A percentile compares a stretch with the other conserved stretches of the same genome.
phyloP scores from a whole-genome alignment of 2,888 invertebrate genomes.

The Gymnosoma rotundatum region DNA sequence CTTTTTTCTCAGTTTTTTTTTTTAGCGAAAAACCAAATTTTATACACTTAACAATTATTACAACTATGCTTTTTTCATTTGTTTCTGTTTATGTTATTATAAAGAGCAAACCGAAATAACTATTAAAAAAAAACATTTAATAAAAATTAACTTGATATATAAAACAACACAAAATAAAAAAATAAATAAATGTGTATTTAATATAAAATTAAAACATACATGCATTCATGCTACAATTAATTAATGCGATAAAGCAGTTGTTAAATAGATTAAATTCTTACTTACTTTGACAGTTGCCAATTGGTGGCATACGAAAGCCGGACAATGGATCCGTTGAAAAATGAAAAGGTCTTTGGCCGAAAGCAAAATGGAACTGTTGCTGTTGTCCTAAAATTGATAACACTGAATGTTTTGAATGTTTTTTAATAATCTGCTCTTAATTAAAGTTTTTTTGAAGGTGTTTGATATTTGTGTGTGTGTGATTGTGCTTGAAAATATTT shows the following conservation, averaged over 20 bases:
- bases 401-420: slow-evolving; percentile 85
- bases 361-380: slow-evolving; percentile 97
- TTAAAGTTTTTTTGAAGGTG: slow-evolving; percentile 66
- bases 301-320: slow-evolving; percentile 94
- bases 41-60: slow-evolving; percentile 53
- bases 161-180: neutral
- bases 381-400: slow-evolving; percentile 96
- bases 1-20: slow-evolving; percentile 29
- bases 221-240: slow-evolving; percentile 29
- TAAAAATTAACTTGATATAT: slow-evolving; percentile 19
- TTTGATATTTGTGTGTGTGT: neutral
- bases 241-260: slow-evolving; percentile 6
- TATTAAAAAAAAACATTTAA: slow-evolving; percentile 21
- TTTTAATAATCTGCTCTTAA: slow-evolving; percentile 82
- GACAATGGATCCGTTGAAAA: slow-evolving; percentile 94
- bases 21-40: slow-evolving; percentile 44
- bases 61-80: slow-evolving; percentile 10
- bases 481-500: no score
- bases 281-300: slow-evolving; percentile 95
- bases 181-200: neutral
- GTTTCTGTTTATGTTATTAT: slow-evolving; percentile 8
- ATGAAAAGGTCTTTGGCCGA: slow-evolving; percentile 93
- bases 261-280: slow-evolving; percentile 77
- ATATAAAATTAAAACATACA: slow-evolving; percentile 8
- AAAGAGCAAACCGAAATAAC: slow-evolving; percentile 33